Base-by-base conservation (phyloP, 2,113 vertebrate genomes). In the Hyla sarda region DNA sequence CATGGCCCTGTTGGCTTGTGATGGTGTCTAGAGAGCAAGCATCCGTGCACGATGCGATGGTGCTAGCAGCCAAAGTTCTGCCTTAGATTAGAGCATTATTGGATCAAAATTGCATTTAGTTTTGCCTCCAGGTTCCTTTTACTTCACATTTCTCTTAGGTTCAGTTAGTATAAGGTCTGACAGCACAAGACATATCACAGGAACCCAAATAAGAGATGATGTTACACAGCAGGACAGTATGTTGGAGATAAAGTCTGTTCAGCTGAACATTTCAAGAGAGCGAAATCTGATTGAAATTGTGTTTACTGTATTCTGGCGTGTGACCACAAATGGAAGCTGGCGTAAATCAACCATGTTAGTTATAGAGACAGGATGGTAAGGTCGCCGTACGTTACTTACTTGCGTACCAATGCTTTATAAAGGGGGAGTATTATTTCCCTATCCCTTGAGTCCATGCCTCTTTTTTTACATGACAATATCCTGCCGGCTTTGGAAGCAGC, bases 21-120 rank as follows among this genome's bases (percentile, higher is more conserved):
- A 71, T 34, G 62, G 76, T 32, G 76, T 80, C 76, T 47, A 32
- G 50, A 34, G 62, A 71, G 62, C 34, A 56, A 50, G 60, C 23
- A 75, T 56, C 37, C 34, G 21, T 81, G 58, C 58, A 47, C 9
- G 11, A 72, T 37, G 21, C 9, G 2, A 32, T 25, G 28, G 54
- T n/a, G 72, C 72, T 76, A 19, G 34, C 52, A 74, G 62, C 34
- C 84, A 73, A 67, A 50, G 34, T 62, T 60, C 37, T 37, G 58
- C 34, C 48, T 34, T 47, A 78, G 34, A 87, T 73, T 97, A 96
- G 95, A 95, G 95, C 96, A 95, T 92, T 98, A 97, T 97, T 97
- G 96, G 96, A 95, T 94, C 94, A 96, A 96, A 97, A 98, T 98
- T 97, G 95, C 95, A 98, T 99, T 97, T 96, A 93, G 94, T 93